These are phyloP conservation scores for Heliconius ismenius DNA, from an alignment of 2,888 invertebrate species.

Conservation along the genomic window DNA sequence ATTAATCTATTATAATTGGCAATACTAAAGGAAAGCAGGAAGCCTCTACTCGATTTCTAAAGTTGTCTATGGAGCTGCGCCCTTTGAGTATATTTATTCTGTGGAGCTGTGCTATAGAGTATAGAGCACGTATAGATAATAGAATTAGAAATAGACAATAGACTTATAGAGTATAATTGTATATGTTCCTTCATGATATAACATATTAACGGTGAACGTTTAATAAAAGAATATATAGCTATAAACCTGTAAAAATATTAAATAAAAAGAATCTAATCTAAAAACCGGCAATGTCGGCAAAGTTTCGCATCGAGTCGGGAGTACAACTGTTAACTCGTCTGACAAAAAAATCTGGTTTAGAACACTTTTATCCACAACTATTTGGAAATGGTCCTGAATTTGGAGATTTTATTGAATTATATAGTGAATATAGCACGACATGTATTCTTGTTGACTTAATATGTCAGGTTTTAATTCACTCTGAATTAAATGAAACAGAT, in stretches of 20 bases:
- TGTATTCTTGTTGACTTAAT: conserved; percentile 64
- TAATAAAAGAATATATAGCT: background rate
- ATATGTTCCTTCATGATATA: too few relatives aligned
- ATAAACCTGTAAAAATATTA: background rate
- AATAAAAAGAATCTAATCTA: background rate
- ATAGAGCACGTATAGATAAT: too few relatives aligned
- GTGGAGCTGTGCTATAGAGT: too few relatives aligned
- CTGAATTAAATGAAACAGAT: conserved; percentile 54
- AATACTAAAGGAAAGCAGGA: too few relatives aligned
- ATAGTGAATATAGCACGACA: conserved; percentile 54
- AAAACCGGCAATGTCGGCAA: conserved; percentile 42
- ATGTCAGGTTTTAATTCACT: conserved; percentile 59
- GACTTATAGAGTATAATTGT: too few relatives aligned
- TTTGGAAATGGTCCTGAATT: conserved; percentile 65
- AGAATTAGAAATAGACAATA: too few relatives aligned
- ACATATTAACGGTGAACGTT: background rate
- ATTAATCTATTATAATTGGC: too few relatives aligned
- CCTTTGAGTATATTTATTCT: too few relatives aligned
- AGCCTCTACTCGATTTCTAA: too few relatives aligned
- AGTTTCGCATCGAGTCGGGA: conserved; percentile 80
- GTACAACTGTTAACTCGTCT: conserved; percentile 81
- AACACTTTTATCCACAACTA: conserved; percentile 72
- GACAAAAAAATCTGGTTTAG: conserved; percentile 64
- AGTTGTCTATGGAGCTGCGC: too few relatives aligned
- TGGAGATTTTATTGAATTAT: conserved; percentile 68